A percentile compares a stretch with the other conserved stretches of the same genome.
These are phyloP conservation scores for Hypanus sabinus DNA, from an alignment of 2,113 vertebrate genomes.

Conservation along the genomic window DNA sequence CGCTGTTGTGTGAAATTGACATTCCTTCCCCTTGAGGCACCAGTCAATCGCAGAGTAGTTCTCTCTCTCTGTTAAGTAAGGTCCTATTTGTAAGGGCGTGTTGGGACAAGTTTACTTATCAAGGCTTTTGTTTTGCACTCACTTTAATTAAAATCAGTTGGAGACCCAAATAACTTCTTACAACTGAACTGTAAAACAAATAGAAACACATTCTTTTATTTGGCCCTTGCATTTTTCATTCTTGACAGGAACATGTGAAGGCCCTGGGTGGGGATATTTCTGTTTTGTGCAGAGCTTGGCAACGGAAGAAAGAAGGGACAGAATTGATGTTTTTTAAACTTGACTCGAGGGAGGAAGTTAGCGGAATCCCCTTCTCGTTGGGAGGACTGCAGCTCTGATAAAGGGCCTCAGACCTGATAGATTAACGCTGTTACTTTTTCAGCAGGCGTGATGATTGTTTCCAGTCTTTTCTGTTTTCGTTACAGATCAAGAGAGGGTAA, in stretches of 20 bases:
- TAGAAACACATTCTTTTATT: neutral
- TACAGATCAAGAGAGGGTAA: no score
- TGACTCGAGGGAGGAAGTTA: neutral
- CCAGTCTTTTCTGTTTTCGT: no score
- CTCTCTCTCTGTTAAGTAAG: no score
- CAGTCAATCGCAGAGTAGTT: neutral
- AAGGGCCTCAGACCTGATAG: no score
- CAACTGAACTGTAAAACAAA: neutral
- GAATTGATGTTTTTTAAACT: neutral
- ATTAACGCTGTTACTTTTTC: no score
- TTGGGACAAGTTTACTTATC: slow-evolving; percentile 6
- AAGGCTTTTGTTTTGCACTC: neutral
- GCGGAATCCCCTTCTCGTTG: no score
- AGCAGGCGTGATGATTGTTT: no score
- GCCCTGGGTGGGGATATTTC: neutral
- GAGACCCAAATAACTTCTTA: slow-evolving; percentile 2
- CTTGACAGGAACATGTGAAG: neutral
- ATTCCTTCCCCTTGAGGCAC: neutral
- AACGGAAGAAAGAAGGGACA: neutral
- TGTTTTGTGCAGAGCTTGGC: neutral
- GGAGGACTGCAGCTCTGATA: no score
- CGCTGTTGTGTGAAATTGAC: neutral
- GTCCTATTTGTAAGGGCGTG: neutral
- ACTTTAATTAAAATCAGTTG: neutral
- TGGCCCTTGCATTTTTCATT: neutral